Percentiles rank a stretch among this genome's conserved stretches.
These are phyloP conservation scores for Dasypus novemcinctus DNA, from an alignment of 2,113 vertebrate species.

Conservation along the genomic window DNA sequence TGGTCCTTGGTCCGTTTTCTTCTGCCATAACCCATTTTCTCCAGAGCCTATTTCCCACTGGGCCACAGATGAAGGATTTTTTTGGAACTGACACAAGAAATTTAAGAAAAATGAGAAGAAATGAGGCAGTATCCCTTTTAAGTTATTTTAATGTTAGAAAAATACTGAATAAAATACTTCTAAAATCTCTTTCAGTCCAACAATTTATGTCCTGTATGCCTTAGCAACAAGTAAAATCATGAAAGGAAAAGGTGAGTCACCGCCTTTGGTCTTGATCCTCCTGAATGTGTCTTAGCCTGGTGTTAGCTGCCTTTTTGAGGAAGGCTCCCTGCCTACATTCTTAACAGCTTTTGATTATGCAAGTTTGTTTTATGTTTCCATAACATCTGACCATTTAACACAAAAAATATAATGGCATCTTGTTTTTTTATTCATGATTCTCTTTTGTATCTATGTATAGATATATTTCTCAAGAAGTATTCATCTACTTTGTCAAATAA, in stretches of 20 bases:
- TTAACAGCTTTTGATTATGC: neutral
- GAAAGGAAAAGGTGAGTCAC: neutral
- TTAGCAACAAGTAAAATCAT: neutral
- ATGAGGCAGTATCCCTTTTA: neutral
- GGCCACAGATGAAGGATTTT: neutral
- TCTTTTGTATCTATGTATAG: neutral
- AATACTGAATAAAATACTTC: neutral
- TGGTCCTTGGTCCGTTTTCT: neutral
- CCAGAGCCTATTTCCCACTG: neutral
- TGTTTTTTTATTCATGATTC: constrained; percentile 12
- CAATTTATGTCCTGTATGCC: neutral
- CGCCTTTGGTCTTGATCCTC: neutral
- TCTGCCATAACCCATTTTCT: neutral
- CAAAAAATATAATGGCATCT: neutral
- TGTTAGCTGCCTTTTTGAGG: neutral
- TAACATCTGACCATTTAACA: neutral
- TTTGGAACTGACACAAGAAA: neutral
- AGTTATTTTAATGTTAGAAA: neutral
- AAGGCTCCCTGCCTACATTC: neutral
- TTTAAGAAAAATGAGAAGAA: neutral
- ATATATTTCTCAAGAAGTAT: neutral
- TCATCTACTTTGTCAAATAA: neutral
- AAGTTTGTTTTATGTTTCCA: neutral
- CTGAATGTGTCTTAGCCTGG: neutral
- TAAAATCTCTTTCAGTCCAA: neutral